These are phyloP conservation scores for Lutjanus erythropterus DNA, from an alignment of 2,113 vertebrate species.

Conservation along the genomic window DNA sequence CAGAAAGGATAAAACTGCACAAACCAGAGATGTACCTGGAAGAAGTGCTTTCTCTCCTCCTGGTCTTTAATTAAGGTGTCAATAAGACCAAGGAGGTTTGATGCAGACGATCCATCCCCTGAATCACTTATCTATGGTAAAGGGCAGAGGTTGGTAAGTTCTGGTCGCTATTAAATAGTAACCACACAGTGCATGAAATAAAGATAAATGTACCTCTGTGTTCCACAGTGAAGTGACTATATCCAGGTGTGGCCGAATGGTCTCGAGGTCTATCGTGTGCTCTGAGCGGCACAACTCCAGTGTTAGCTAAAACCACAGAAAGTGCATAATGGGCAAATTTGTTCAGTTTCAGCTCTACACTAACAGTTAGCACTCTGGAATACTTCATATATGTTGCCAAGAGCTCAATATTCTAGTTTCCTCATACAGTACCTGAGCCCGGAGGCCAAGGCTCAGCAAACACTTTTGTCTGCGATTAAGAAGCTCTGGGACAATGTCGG, in stretches of 20 bases:
- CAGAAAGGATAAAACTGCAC: background rate
- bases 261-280: slow-evolving; percentile 5
- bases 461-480: slow-evolving; percentile 76
- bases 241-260: slow-evolving; percentile 53
- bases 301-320: slow-evolving; percentile 39
- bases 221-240: slow-evolving; percentile 29
- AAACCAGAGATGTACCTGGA: slow-evolving; percentile 41
- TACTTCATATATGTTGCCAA: background rate
- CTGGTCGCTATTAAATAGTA: background rate
- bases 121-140: slow-evolving; percentile 25
- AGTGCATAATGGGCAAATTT: background rate
- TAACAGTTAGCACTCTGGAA: background rate
- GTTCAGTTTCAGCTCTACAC: background rate
- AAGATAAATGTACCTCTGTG: slow-evolving; percentile 31
- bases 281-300: slow-evolving; percentile 52
- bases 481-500: slow-evolving; percentile 67
- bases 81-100: slow-evolving; percentile 33
- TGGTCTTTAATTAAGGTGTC: slow-evolving; percentile 44
- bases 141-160: too few relatives aligned
- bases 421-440: slow-evolving; percentile 72
- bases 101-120: background rate
- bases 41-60: slow-evolving; percentile 48
- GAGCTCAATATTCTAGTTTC: background rate
- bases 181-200: background rate
- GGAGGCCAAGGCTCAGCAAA: slow-evolving; percentile 78